These are phyloP conservation scores for Pristionchus pacificus DNA, from an alignment of 1,140 invertebrate species.

Conservation along the genomic window DNA sequence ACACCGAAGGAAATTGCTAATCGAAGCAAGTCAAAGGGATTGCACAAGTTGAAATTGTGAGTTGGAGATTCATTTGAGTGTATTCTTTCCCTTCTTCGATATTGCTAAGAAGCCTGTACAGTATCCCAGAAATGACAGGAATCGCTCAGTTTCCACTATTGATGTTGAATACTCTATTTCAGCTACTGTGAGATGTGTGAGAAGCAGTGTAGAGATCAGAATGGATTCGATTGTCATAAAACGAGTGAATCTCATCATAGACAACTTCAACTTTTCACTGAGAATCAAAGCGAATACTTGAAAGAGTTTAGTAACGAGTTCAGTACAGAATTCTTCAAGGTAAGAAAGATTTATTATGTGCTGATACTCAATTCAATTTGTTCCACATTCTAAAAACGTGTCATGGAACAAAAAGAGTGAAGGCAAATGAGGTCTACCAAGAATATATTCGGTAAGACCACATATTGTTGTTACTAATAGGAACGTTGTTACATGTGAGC, in stretches of 20 bases:
- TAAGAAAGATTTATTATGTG: too few species aligned
- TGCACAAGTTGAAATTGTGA: slow-evolving; percentile 96
- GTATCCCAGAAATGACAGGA: too few species aligned
- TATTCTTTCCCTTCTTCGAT: too few species aligned
- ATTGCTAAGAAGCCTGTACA: too few species aligned
- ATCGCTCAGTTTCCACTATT: too few species aligned
- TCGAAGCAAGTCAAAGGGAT: slow-evolving; percentile 94
- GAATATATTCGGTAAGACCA: slow-evolving; percentile 78
- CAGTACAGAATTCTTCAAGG: slow-evolving; percentile 49
- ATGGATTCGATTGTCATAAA: slow-evolving; percentile 98
- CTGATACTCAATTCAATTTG: slow-evolving; percentile 58
- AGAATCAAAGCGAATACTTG: slow-evolving; percentile 83
- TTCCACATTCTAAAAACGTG: slow-evolving; percentile 64
- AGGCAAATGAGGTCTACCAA: slow-evolving; percentile 94
- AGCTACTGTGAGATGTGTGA: slow-evolving; percentile 92
- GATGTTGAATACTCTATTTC: too few species aligned
- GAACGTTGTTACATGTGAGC: too few species aligned
- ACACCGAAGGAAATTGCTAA: slow-evolving; percentile 93
- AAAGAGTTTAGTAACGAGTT: slow-evolving; percentile 70
- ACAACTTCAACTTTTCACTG: slow-evolving; percentile 89
- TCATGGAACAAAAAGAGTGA: slow-evolving; percentile 80
- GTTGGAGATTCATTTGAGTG: slow-evolving; percentile 10
- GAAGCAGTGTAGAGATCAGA: slow-evolving; percentile 93
- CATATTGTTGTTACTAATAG: background rate
- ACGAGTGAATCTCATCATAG: slow-evolving; percentile 95